Conservation (phyloP, 1,140 invertebrate genomes). For the Colletes gigas region DNA sequence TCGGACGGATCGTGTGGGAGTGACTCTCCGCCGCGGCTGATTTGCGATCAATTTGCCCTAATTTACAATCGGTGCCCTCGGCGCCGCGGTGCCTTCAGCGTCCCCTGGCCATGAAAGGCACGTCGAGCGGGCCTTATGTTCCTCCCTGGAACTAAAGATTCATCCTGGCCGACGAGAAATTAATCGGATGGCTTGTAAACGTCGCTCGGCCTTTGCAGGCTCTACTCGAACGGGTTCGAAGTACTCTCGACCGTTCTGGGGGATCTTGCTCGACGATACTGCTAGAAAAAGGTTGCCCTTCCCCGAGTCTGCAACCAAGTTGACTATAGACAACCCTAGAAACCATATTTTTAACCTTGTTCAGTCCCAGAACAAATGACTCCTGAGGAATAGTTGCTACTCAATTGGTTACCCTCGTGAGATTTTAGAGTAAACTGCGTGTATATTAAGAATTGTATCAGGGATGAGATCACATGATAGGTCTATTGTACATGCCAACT, state of each 20-base stretch:
- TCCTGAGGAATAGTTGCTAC: no score
- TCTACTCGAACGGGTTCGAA: neutral
- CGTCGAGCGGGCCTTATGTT: conserved; percentile 22
- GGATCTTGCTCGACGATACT: neutral
- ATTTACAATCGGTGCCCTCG: conserved; percentile 74
- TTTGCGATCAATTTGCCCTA: conserved; percentile 80
- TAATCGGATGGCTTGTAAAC: conserved; percentile 41
- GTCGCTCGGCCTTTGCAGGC: conserved; percentile 18
- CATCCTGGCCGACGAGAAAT: conserved; percentile 50
- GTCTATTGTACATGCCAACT: no score
- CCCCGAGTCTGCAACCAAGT: no score
- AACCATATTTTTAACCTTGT: no score
- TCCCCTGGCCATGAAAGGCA: conserved; percentile 46
- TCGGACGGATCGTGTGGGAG: conserved; percentile 67
- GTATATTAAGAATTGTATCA: no score
- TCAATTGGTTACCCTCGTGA: no score
- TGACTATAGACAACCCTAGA: no score
- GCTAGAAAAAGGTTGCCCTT: neutral
- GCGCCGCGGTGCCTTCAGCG: conserved; percentile 53
- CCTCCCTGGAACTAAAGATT: conserved; percentile 49
- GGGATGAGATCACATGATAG: no score
- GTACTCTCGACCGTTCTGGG: no score
- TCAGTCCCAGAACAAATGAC: no score
- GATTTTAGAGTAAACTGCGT: no score
- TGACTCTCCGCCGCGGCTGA: conserved; percentile 63